Evolutionary conservation across 2,113 vertebrate species (phyloP).

Genomic region (Mionectes macconnelli): DNA sequence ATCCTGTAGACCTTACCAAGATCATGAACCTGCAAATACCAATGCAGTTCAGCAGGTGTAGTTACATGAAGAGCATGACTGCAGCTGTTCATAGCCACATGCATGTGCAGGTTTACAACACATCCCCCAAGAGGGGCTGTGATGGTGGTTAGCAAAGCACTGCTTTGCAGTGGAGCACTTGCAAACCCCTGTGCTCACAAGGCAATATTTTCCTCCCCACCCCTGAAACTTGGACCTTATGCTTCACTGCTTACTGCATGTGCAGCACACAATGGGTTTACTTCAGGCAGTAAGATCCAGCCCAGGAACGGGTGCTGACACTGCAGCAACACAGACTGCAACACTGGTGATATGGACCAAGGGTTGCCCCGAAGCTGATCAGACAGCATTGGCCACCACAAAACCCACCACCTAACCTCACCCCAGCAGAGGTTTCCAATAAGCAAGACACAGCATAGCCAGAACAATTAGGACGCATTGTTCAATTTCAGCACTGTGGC

Average conservation of each 20-base stretch:
- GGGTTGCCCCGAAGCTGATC: neutral
- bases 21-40: neutral
- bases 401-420: fast-evolving
- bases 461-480: neutral
- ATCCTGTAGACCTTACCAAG: neutral
- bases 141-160: fast-evolving
- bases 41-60: neutral
- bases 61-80: neutral
- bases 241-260: neutral
- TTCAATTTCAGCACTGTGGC: neutral
- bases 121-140: fast-evolving
- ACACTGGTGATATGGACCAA: fast-evolving
- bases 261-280: neutral
- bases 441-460: no score
- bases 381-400: fast-evolving
- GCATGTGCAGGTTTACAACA: fast-evolving
- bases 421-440: fast-evolving
- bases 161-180: fast-evolving
- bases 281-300: no score
- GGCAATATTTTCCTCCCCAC: fast-evolving
- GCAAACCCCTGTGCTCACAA: neutral
- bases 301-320: fast-evolving
- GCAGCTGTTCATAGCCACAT: neutral
- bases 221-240: neutral
- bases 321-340: neutral